A percentile compares a stretch with the other conserved stretches of the same genome.
phyloP scores from a whole-genome alignment of 2,888 invertebrate genomes.

The Dilophus febrilis region DNA sequence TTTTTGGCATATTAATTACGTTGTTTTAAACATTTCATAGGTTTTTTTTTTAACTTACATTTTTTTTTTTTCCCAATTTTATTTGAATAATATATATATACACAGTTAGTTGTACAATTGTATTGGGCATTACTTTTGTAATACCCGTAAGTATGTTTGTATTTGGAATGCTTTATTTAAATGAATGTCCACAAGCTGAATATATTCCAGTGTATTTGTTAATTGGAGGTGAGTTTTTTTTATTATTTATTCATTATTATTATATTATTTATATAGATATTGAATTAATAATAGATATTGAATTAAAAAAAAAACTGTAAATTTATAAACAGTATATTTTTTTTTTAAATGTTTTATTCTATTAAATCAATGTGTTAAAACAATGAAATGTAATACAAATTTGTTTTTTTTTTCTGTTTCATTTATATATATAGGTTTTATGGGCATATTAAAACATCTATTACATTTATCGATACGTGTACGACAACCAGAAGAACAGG shows the following conservation, averaged over 20 bases:
- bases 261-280: too few relatives aligned
- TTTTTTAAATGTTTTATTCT: neutral
- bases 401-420: conserved; percentile 12
- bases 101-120: conserved; percentile 46
- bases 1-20: too few relatives aligned
- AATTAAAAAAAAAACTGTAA: too few relatives aligned
- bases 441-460: conserved; percentile 45
- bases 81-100: neutral
- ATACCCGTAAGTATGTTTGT: conserved; percentile 51
- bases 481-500: conserved; percentile 35
- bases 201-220: conserved; percentile 52
- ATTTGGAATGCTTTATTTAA: conserved; percentile 42
- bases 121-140: conserved; percentile 42
- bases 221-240: conserved; percentile 32
- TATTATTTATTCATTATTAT: too few relatives aligned
- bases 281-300: too few relatives aligned
- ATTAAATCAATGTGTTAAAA: neutral
- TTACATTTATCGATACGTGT: conserved; percentile 38
- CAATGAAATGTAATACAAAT: neutral
- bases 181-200: conserved; percentile 46
- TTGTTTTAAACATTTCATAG: too few relatives aligned
- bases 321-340: too few relatives aligned
- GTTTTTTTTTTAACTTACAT: conserved; percentile 6
- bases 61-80: conserved; percentile 19
- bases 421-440: conserved; percentile 30